These are phyloP conservation scores for Lycophotia porphyrea DNA, from an alignment of 2,888 invertebrate species.

Conservation along the genomic window DNA sequence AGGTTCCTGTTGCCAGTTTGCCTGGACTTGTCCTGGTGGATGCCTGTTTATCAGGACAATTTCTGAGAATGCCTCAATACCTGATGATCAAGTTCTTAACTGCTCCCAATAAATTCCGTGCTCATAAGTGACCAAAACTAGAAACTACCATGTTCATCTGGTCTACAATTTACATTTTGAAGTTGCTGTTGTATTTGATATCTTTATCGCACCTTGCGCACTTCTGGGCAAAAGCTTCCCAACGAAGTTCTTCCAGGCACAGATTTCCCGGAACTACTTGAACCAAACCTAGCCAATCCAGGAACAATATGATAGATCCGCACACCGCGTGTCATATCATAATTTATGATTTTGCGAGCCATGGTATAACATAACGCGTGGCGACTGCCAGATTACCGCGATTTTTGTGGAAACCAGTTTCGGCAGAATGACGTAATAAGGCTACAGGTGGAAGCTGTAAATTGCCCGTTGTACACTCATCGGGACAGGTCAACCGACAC, in stretches of 20 bases:
- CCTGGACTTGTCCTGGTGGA: conserved; percentile 35
- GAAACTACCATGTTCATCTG: neutral
- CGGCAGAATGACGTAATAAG: conserved; percentile 38
- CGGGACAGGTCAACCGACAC: conserved; percentile 6
- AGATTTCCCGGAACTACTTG: neutral
- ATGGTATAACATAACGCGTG: neutral
- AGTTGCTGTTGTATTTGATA: neutral
- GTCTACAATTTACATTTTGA: neutral
- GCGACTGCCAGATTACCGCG: conserved; percentile 7
- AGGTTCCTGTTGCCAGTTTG: conserved; percentile 41
- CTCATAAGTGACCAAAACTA: neutral
- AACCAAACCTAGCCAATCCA: neutral
- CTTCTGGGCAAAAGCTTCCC: neutral
- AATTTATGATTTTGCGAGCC: neutral
- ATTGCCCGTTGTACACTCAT: conserved; percentile 7
- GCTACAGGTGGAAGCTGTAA: conserved; percentile 36
- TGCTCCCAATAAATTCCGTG: conserved; percentile 11
- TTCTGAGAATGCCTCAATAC: conserved; percentile 27
- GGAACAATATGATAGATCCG: neutral
- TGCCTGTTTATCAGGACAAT: conserved; percentile 38
- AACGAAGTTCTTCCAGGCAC: neutral
- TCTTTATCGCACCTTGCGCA: neutral
- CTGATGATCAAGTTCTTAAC: neutral
- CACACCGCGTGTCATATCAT: neutral
- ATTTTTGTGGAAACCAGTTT: conserved; percentile 41